phyloP scores from a whole-genome alignment of 2,113 vertebrate species.

The Tricholaema leucomelas region DNA sequence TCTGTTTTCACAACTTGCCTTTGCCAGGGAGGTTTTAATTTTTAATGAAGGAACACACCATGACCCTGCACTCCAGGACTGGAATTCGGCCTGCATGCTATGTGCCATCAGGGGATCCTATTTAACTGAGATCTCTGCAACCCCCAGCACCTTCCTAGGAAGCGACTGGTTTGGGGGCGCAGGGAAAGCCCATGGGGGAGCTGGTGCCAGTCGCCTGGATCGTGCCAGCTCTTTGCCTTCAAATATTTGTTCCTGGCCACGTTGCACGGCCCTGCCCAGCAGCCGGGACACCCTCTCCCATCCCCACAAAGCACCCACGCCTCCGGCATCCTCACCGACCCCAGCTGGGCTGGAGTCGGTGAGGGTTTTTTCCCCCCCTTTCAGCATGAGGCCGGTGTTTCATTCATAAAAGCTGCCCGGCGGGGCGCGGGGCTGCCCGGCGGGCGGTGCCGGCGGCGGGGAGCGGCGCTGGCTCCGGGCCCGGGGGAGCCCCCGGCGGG shows the following conservation, averaged over 20 bases:
- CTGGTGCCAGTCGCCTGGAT: accelerated
- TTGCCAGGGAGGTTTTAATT: neutral
- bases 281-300: neutral
- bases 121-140: neutral
- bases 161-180: neutral
- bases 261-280: neutral
- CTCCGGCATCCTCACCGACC: neutral
- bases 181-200: neutral
- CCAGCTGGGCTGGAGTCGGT: neutral
- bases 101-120: accelerated
- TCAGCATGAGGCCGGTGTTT: slow-evolving; percentile 49
- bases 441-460: slow-evolving; percentile 31
- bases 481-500: slow-evolving; percentile 39
- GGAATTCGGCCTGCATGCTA: accelerated
- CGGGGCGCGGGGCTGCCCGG: slow-evolving; percentile 37
- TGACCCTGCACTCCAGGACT: accelerated
- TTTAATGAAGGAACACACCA: neutral
- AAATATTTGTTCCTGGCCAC: accelerated
- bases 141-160: neutral
- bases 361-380: too few species aligned
- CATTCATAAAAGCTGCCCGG: slow-evolving; percentile 70
- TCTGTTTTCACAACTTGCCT: neutral
- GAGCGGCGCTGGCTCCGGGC: slow-evolving; percentile 32
- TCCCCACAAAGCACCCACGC: neutral
- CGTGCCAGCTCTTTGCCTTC: neutral